Evolutionary conservation across 2,113 vertebrate genomes (phyloP).

Genomic region (Isurus oxyrinchus): DNA sequence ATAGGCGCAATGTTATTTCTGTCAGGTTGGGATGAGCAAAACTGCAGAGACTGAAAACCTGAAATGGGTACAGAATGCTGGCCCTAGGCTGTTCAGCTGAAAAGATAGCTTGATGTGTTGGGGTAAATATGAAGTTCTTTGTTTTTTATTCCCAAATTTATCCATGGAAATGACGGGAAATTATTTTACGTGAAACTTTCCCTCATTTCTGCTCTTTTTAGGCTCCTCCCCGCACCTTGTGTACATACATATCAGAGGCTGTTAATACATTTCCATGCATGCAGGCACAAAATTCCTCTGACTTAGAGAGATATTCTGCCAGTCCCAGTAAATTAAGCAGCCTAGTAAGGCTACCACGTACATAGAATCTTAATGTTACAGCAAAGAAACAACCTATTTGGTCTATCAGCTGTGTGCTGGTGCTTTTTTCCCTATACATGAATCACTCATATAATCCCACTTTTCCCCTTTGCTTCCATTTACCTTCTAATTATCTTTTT

Average conservation of each 20-base stretch:
- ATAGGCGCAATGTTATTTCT: neutral
- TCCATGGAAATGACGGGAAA: neutral
- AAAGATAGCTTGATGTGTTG: neutral
- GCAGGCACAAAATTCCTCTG: neutral
- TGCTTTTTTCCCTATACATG: too few species aligned
- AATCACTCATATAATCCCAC: too few species aligned
- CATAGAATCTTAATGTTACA: too few species aligned
- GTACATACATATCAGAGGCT: neutral
- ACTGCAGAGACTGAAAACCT: neutral
- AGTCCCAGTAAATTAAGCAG: neutral
- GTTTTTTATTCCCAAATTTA: neutral
- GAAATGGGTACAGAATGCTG: neutral
- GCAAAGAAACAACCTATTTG: too few species aligned
- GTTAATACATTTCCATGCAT: neutral
- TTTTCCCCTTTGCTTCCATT: too few species aligned
- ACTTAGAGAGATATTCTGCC: neutral
- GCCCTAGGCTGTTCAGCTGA: neutral
- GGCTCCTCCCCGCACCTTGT: neutral
- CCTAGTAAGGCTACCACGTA: too few species aligned
- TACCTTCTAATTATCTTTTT: too few species aligned
- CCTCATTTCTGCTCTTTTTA: neutral
- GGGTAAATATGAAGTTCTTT: too few species aligned
- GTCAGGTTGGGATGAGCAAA: neutral
- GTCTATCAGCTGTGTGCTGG: too few species aligned
- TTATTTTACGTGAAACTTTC: neutral